phyloP scores from a whole-genome alignment of 2,797 vertebrate genomes.

The Oophaga sylvatica region DNA sequence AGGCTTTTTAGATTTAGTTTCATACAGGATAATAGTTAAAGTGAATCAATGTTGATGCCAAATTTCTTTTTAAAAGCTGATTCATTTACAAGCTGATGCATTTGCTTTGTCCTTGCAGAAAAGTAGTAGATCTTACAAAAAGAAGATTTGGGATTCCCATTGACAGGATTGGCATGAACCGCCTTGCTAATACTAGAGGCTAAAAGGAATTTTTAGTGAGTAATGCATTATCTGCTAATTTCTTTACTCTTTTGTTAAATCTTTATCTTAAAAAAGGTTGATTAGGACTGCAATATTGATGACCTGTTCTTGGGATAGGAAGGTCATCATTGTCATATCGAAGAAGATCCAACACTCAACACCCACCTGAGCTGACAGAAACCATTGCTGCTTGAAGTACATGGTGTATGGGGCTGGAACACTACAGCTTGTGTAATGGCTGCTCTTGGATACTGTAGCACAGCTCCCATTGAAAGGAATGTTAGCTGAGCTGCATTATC shows the following conservation, averaged over 20 bases:
- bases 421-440: too few relatives aligned
- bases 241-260: neutral
- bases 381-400: too few relatives aligned
- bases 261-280: too few relatives aligned
- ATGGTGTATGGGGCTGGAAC: too few relatives aligned
- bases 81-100: neutral
- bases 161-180: slow-evolving; percentile 85
- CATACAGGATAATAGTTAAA: neutral
- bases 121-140: slow-evolving; percentile 77
- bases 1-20: neutral
- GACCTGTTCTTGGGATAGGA: too few relatives aligned
- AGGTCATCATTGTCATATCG: too few relatives aligned
- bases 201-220: slow-evolving; percentile 72
- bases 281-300: too few relatives aligned
- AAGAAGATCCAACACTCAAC: too few relatives aligned
- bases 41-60: neutral
- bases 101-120: slow-evolving; percentile 69
- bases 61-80: neutral
- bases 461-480: too few relatives aligned
- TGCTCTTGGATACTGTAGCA: too few relatives aligned
- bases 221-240: neutral
- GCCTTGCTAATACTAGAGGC: slow-evolving; percentile 78
- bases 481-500: too few relatives aligned
- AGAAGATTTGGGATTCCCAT: slow-evolving; percentile 80
- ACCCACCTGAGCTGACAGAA: too few relatives aligned